Percentiles rank a stretch among this genome's conserved stretches.
phyloP scores from a whole-genome alignment of 2,113 vertebrate genomes.

The Apodemus sylvaticus region DNA sequence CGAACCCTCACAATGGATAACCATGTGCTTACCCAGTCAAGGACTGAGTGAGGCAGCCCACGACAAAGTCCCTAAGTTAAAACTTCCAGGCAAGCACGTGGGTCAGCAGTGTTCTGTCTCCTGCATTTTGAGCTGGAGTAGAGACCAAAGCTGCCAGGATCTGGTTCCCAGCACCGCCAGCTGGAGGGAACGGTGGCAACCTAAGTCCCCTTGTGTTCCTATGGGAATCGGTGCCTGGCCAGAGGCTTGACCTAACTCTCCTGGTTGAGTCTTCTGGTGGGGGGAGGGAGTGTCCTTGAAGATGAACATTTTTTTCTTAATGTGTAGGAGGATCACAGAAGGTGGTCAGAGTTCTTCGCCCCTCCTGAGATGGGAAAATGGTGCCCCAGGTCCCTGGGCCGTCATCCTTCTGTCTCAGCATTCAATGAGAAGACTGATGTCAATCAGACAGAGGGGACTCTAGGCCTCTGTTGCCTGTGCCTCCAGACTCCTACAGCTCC shows the following conservation, averaged over 20 bases:
- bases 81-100: too few species aligned
- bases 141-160: not conserved
- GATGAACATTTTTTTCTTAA: not conserved
- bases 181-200: too few species aligned
- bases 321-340: too few species aligned
- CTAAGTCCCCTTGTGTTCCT: too few species aligned
- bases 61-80: too few species aligned
- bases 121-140: not conserved
- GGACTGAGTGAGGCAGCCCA: accelerated
- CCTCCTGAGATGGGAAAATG: accelerated
- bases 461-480: accelerated
- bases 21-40: not conserved
- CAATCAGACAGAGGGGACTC: accelerated
- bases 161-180: not conserved
- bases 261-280: not conserved
- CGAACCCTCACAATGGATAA: accelerated
- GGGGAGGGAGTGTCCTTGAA: not conserved
- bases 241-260: too few species aligned
- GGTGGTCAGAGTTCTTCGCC: accelerated
- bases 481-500: not conserved
- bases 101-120: not conserved
- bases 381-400: accelerated
- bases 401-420: accelerated
- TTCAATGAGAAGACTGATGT: too few species aligned
- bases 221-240: not conserved